Evolutionary conservation across 2,888 invertebrate genomes (phyloP), one percentile per base, ranked within the genome.

Genomic region (Monochamus alternatus): DNA sequence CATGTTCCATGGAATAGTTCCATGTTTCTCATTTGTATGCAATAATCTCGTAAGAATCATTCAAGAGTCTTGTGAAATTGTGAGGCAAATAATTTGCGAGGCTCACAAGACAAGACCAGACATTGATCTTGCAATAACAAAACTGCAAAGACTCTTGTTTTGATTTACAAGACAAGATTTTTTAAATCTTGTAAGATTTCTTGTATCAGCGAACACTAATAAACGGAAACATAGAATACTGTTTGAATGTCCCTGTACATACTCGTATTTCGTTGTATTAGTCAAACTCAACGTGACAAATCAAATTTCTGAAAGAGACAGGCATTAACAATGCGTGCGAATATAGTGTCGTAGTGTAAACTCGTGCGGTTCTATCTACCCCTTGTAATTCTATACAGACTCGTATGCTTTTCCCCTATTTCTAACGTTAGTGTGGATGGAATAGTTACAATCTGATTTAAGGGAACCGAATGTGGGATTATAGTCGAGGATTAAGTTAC

Each of bases 231-330:
- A 22, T 22, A 22, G 22, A 22, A 22, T 22, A 22, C 22, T 22
- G 22, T 22, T 22, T 22, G 22, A 22, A 22, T 22, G 22, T 22
- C 1, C 22, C 7, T 9, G 55, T 55, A 38, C 22, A 22, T 22
- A 22, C 22, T 22, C 22, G 22, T 38, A 38, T 38, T 38, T 38
- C 38, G 7, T 7, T 7, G 32, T 52, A 52, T 55, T 32, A 67
- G 55, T 55, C 67, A 69, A 32, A 12, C 38, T 60, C 22, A 59
- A 60, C 69, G 47, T 69, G 69, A 60, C 69, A 69, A 68, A 69
- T 59, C 58, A 44, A 31, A 69, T 60, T 60, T 59, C 60, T 55
- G 59, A 58, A 58, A 59, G 44, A 44, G 22, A 60, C 60, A 60
- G n/a, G 7, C 31, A 5, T 10, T 44, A 10, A 43, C 1, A 43